Base-by-base conservation (phyloP, 2,113 vertebrate genomes). In the Callorhinus ursinus region DNA sequence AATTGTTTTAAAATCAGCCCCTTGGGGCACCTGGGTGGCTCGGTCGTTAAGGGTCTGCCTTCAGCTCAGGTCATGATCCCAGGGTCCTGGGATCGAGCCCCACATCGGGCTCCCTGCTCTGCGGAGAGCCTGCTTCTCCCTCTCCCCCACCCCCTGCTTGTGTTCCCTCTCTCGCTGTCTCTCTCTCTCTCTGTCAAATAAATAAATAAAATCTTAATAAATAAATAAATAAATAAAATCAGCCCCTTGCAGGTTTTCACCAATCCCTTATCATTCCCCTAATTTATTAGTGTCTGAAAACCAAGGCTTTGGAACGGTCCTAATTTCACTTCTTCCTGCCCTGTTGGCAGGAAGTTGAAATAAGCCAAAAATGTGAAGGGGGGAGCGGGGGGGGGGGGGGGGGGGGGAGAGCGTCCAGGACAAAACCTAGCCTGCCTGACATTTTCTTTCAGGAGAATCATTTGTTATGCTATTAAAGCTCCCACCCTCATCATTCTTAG, bases 321-420 rank as follows among this genome's bases (percentile, higher is more conserved):
- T 95, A 51, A 96, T 95, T 98, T 91, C 74, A 80, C 79, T 83
- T 79, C 82, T 96, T 88, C 86, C 77, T 39, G 33, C 72, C 85
- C 72, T 51, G 18, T 80, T 93, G 97, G 95, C 46, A 24, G 93
- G 28, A 98, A 96, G 86, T 96, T 98, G 88, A 92, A 95, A 92
- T 74, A 92, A 96, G 92, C 83, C 79, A 91, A 74, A 81, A 85
- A 69, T 96, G n/a, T 91, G 74, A 93, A 2, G 21, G 49, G 51
- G 42, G 74, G 18, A 39, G 51, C 1, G 2, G 28, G 36, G 53
- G 59, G 93, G 36, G 53, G 59, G 93, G 36, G 53, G 59, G 93
- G 36, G 53, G 59, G 36, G 53, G 59, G 93, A 85, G 92, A 88
- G 89, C 93, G 63, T 61, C 88, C 94, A 92, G 86, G 88, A 26